Evolutionary conservation across 2,888 invertebrate species (phyloP).

Genomic region (Hirtodrosophila alboralis): DNA sequence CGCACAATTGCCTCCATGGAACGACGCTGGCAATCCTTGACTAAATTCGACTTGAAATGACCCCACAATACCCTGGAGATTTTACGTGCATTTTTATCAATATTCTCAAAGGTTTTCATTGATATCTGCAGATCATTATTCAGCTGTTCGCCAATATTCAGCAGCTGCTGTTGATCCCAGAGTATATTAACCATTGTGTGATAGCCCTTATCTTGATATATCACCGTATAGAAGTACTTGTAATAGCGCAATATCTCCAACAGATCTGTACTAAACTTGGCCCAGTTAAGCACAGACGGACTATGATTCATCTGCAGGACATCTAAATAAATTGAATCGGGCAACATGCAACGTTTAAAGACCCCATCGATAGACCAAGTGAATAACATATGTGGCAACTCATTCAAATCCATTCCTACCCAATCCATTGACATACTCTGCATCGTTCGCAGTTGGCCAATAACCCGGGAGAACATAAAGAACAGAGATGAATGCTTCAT

Average conservation of each 20-base stretch:
- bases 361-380: conserved; percentile 35
- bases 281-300: conserved; percentile 13
- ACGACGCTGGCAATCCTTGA: neutral
- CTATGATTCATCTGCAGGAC: conserved; percentile 15
- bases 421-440: neutral
- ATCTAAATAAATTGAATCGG: conserved; percentile 31
- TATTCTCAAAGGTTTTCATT: neutral
- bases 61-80: neutral
- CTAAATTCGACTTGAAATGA: neutral
- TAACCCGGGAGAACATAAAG: conserved; percentile 19
- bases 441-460: conserved; percentile 19
- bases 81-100: neutral
- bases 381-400: conserved; percentile 38
- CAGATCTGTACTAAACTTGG: conserved; percentile 42
- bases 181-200: conserved; percentile 10
- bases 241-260: conserved; percentile 25
- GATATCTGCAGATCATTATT: neutral
- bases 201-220: neutral
- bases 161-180: conserved; percentile 26
- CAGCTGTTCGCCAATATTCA: conserved; percentile 29
- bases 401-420: neutral
- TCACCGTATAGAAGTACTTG: conserved; percentile 29
- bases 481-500: conserved; percentile 34
- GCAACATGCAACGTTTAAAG: conserved; percentile 28
- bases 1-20: neutral